These are phyloP conservation scores for Hartigia nigra DNA, from an alignment of 2,888 invertebrate genomes.

Conservation along the genomic window DNA sequence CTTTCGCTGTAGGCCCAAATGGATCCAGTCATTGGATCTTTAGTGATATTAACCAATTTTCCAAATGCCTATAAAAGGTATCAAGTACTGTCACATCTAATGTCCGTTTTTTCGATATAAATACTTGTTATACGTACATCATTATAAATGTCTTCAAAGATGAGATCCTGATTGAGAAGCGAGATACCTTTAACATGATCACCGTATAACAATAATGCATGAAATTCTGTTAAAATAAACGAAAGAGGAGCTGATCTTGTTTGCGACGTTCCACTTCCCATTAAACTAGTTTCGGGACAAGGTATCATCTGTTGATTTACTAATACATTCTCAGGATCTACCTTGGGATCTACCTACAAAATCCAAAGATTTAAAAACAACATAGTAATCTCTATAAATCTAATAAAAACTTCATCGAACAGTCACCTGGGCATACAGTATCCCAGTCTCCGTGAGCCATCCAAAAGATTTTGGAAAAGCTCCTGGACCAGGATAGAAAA, in stretches of 20 bases:
- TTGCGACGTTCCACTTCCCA: slow-evolving; percentile 43
- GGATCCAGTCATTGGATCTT: slow-evolving; percentile 80
- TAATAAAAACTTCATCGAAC: slow-evolving; percentile 4
- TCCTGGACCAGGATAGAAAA: slow-evolving; percentile 77
- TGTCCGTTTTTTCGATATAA: slow-evolving; percentile 5
- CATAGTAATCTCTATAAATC: slow-evolving; percentile 5
- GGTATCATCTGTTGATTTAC: slow-evolving; percentile 56
- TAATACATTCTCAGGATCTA: slow-evolving; percentile 60
- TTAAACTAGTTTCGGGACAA: slow-evolving; percentile 59
- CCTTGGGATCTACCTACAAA: slow-evolving; percentile 55
- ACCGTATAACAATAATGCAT: slow-evolving; percentile 84
- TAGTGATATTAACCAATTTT: slow-evolving; percentile 81
- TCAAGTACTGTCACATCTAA: neutral
- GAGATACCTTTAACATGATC: slow-evolving; percentile 89
- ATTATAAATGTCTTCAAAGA: slow-evolving; percentile 86
- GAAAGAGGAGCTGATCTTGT: slow-evolving; percentile 72
- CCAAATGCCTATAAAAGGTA: slow-evolving; percentile 72
- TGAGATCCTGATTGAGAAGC: slow-evolving; percentile 84
- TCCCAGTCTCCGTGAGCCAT: slow-evolving; percentile 88
- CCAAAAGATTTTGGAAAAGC: slow-evolving; percentile 83
- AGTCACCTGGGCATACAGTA: slow-evolving; percentile 81
- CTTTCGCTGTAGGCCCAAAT: slow-evolving; percentile 91
- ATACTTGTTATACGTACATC: slow-evolving; percentile 66
- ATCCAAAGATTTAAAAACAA: neutral
- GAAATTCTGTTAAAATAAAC: slow-evolving; percentile 90